A percentile compares a stretch with the other conserved stretches of the same genome.
Evolutionary conservation across 2,888 invertebrate genomes (phyloP).

Genomic region (Keiferia lycopersicella): DNA sequence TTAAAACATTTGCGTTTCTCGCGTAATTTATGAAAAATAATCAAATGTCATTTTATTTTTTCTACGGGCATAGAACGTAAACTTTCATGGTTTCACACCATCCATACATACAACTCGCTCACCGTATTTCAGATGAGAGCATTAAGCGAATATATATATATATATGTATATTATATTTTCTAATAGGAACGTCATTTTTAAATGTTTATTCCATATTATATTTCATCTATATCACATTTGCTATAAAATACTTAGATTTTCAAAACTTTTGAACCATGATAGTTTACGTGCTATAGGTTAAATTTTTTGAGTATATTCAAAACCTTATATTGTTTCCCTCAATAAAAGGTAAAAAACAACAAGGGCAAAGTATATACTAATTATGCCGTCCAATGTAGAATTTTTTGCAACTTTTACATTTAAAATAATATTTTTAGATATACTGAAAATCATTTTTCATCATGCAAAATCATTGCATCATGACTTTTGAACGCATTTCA

Average conservation of each 20-base stretch:
- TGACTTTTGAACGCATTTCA: constrained; percentile 3
- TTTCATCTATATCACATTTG: not conserved
- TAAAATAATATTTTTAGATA: not conserved
- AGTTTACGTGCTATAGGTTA: constrained; percentile 34
- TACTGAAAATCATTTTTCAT: not conserved
- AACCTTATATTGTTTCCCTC: constrained; percentile 12
- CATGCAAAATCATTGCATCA: no score
- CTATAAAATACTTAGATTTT: not conserved
- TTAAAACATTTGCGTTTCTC: no score
- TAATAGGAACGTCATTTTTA: not conserved
- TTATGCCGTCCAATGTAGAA: constrained; percentile 70
- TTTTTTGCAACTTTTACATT: constrained; percentile 53
- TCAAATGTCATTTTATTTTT: no score
- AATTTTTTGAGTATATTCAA: not conserved
- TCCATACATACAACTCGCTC: constrained; percentile 76
- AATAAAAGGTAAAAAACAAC: constrained; percentile 38
- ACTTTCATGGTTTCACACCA: constrained; percentile 60
- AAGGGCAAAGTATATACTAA: constrained; percentile 63
- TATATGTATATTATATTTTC: no score
- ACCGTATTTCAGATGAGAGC: constrained; percentile 85
- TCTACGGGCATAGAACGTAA: constrained; percentile 67
- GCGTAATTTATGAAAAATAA: no score
- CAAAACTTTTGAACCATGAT: constrained; percentile 4
- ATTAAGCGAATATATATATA: no score
- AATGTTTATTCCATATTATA: not conserved